These are phyloP conservation scores for Sylvia borin DNA, from an alignment of 2,797 vertebrate species.

Conservation along the genomic window DNA sequence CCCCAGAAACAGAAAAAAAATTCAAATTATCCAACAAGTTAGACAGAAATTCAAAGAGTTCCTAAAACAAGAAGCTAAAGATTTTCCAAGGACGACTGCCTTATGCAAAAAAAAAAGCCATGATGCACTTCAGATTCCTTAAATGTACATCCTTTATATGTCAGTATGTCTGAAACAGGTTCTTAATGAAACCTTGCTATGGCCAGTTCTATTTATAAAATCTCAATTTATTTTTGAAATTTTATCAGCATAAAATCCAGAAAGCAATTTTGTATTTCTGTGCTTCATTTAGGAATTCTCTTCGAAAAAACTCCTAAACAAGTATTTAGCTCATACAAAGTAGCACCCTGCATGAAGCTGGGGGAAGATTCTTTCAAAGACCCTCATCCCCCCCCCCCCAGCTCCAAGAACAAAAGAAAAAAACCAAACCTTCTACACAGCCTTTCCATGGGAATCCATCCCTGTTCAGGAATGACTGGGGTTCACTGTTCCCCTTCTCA, in stretches of 20 bases:
- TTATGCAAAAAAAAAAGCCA: neutral
- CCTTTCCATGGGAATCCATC: neutral
- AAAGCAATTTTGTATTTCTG: neutral
- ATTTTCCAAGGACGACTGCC: neutral
- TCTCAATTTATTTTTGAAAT: neutral
- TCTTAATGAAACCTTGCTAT: neutral
- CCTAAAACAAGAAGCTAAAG: neutral
- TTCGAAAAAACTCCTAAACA: neutral
- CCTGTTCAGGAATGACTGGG: neutral
- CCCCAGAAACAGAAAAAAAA: neutral
- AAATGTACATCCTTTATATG: neutral
- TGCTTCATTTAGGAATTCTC: neutral
- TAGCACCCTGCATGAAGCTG: neutral
- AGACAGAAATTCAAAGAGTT: neutral
- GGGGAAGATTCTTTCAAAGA: neutral
- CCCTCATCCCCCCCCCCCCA: accelerated
- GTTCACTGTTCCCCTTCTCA: neutral
- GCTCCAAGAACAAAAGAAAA: neutral
- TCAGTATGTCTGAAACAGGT: neutral
- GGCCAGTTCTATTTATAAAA: neutral
- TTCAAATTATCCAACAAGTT: neutral
- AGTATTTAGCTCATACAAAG: neutral
- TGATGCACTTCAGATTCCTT: neutral
- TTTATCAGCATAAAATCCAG: neutral
- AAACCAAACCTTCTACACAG: neutral